A percentile compares a stretch with the other conserved stretches of the same genome.
Conservation (phyloP, 1,140 invertebrate species). For the Caenorhabditis latens region DNA sequence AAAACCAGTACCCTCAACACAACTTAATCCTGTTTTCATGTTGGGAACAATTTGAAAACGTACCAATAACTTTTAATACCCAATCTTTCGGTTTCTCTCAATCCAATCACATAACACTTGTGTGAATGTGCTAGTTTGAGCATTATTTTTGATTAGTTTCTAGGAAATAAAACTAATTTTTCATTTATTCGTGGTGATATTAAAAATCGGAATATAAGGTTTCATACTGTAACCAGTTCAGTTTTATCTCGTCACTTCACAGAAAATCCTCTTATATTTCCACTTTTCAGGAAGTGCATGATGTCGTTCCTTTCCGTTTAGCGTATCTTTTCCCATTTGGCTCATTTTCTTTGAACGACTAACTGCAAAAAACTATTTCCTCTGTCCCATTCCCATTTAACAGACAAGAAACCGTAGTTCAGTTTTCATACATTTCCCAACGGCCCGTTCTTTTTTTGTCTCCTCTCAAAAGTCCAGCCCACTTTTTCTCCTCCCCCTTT, state of each 20-base stretch:
- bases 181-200: too few relatives aligned
- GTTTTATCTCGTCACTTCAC: neutral
- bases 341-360: slow-evolving; percentile 9
- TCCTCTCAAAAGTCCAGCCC: slow-evolving; percentile 16
- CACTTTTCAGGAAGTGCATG: slow-evolving; percentile 30
- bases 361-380: slow-evolving; percentile 28
- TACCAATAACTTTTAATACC: slow-evolving; percentile 5
- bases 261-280: neutral
- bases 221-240: neutral
- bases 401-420: slow-evolving; percentile 7
- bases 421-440: slow-evolving; percentile 13
- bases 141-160: slow-evolving; percentile 1
- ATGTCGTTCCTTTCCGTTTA: slow-evolving; percentile 21
- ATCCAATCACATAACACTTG: slow-evolving; percentile 17
- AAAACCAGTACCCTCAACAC: neutral
- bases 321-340: neutral
- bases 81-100: neutral
- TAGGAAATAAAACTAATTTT: neutral
- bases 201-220: too few relatives aligned
- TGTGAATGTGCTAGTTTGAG: slow-evolving; percentile 17
- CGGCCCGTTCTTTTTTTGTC: neutral
- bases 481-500: neutral
- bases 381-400: neutral
- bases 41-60: neutral
- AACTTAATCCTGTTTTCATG: slow-evolving; percentile 38